These are phyloP conservation scores for Drosophila affinis DNA, from an alignment of 2,888 invertebrate species.

Conservation along the genomic window DNA sequence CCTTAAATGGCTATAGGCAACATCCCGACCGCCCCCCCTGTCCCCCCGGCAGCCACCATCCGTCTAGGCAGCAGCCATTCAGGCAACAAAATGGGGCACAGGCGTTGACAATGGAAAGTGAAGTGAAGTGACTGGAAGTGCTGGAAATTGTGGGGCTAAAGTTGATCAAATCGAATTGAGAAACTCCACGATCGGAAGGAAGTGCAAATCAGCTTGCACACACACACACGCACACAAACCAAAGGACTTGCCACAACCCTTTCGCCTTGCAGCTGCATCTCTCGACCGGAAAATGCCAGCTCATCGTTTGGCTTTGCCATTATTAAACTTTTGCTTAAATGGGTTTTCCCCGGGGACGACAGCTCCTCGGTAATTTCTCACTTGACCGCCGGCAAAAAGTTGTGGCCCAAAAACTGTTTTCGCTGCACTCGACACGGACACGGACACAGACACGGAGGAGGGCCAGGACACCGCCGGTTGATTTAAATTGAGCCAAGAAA, in stretches of 20 bases:
- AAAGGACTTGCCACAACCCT: too few species aligned
- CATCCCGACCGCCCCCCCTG: accelerated
- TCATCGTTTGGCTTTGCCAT: slow-evolving; percentile 4
- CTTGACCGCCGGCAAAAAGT: slow-evolving; percentile 29
- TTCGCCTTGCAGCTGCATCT: neutral
- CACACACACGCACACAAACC: too few species aligned
- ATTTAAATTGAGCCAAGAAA: slow-evolving; percentile 26
- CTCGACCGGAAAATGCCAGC: slow-evolving; percentile 1
- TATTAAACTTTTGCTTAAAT: slow-evolving; percentile 30
- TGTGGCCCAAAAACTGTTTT: slow-evolving; percentile 29
- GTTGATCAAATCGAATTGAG: too few species aligned
- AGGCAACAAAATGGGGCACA: neutral
- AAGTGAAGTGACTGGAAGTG: neutral
- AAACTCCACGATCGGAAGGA: too few species aligned
- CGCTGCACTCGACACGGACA: slow-evolving; percentile 17
- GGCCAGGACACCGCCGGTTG: neutral
- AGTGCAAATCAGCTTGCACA: too few species aligned
- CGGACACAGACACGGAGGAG: too few species aligned
- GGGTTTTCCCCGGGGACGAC: slow-evolving; percentile 11
- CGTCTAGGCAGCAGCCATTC: neutral
- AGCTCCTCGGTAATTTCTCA: slow-evolving; percentile 25
- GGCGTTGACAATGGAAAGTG: neutral
- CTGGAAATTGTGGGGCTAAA: too few species aligned
- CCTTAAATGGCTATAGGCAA: slow-evolving; percentile 7
- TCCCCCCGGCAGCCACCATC: too few species aligned